Evolutionary conservation across 2,113 vertebrate species (phyloP), one percentile per base, ranked within the genome.

Genomic region (Coptodon bakossiorum): DNA sequence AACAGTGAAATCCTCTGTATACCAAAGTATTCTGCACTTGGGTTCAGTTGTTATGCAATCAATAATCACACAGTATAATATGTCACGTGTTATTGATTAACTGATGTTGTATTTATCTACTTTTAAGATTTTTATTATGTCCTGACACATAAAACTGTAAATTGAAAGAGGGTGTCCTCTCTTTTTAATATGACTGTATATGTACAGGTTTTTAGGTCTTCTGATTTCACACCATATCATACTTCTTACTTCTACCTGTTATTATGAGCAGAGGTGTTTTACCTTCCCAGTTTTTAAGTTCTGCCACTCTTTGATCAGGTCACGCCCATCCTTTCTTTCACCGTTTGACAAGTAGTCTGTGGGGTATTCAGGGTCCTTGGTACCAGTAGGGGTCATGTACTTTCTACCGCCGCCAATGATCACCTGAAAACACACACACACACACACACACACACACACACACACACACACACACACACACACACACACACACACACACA

Each of bases 361-460:
- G 29, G 95, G 95, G 78, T 97, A 97, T 48, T 97, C 96, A 0
- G 96, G 96, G 88, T 97, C 96, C 34, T 73, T 86, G 14, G 95
- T 96, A 31, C 95, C 95, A 38, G 48, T 87, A 2, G 96, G 96
- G 9, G 96, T 97, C 96, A 97, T 97, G 89, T 97, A 97, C 89
- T 96, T 96, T 17, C 96, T 95, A 1, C 96, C 96, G 1, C 96
- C 96, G 2, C 96, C 96, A 9, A 97, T 97, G 76, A 97, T 96
- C 83, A 97, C 96, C 96, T 97, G 86, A 6, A 89, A 22, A 83
- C 61, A 71, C 5, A 79, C 57, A 66, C 53, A 53, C 45, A n/a
- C 17, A 19, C 16, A 31, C 63, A 38, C 36, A 50, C 12, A 80
- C n/a, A 12, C 66, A 76, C 27, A 53, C 24, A 8, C 19, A 14